A percentile compares a stretch with the other conserved stretches of the same genome.
Conservation (phyloP, 2,113 vertebrate genomes). For the Corythoichthys haematopterus region DNA sequence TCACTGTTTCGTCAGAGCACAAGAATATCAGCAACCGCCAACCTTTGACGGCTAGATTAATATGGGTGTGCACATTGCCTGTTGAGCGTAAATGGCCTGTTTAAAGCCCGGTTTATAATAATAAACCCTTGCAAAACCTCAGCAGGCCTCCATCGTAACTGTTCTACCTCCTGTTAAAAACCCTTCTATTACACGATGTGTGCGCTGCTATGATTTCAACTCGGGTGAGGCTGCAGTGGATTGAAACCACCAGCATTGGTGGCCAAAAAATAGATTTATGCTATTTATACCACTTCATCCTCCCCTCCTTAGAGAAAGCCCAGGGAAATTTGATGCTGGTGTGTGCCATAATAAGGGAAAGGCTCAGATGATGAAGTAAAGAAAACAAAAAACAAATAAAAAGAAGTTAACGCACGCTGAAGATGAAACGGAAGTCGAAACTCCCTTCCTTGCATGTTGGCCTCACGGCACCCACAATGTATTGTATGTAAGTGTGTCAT, state of each 20-base stretch:
- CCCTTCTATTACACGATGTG: conserved; percentile 5
- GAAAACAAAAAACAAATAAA: conserved; percentile 1
- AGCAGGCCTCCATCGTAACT: conserved; percentile 21
- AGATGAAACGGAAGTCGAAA: conserved; percentile 35
- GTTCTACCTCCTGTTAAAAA: conserved; percentile 36
- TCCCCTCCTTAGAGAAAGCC: conserved; percentile 2
- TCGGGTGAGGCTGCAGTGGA: conserved; percentile 36
- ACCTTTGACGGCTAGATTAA: conserved; percentile 6
- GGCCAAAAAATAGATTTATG: conserved; percentile 41
- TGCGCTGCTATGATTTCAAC: conserved; percentile 37
- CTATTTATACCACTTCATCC: conserved; percentile 53
- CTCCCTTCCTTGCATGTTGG: conserved; percentile 35
- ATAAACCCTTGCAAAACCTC: conserved; percentile 15
- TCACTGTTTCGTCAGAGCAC: neutral
- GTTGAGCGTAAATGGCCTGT: conserved; percentile 9
- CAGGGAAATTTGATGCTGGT: conserved; percentile 54
- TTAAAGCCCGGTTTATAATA: conserved; percentile 44
- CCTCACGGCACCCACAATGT: conserved; percentile 16
- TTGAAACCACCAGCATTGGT: conserved; percentile 51
- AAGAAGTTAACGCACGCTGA: conserved; percentile 12
- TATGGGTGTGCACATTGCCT: conserved; percentile 1
- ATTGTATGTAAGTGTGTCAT: neutral
- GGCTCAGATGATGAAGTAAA: conserved; percentile 14
- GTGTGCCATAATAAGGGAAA: conserved; percentile 51
- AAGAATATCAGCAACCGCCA: neutral